Conservation (phyloP, 2,888 invertebrate genomes). For the Metellina segmentata region DNA sequence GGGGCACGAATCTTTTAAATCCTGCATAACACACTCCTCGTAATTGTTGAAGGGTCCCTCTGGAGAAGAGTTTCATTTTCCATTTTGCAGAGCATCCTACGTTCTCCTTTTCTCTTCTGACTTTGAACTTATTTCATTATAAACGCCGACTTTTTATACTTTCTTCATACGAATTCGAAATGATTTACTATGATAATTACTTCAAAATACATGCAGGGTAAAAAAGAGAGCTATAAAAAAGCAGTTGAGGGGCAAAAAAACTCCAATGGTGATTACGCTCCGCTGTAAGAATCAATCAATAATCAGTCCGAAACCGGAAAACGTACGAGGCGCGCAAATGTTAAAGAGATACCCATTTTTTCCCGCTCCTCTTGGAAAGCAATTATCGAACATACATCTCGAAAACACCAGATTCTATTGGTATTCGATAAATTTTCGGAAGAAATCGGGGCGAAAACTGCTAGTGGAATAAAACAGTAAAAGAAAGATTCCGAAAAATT, state of each 20-base stretch:
- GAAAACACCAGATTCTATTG: constrained; percentile 59
- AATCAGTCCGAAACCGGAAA: not conserved
- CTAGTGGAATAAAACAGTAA: constrained; percentile 3
- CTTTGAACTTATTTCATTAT: not conserved
- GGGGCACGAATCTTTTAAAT: too few relatives aligned
- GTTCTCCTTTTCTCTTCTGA: not conserved
- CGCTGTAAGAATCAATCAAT: constrained; percentile 42
- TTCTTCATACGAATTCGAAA: not conserved
- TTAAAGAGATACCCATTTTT: constrained; percentile 23
- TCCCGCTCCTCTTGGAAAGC: constrained; percentile 26
- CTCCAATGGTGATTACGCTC: constrained; percentile 33
- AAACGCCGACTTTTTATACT: not conserved
- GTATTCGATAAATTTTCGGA: constrained; percentile 61
- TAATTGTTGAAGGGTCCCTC: too few relatives aligned
- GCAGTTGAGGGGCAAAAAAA: not conserved
- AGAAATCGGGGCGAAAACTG: constrained; percentile 23
- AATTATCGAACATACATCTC: constrained; percentile 58
- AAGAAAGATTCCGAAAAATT: constrained; percentile 23
- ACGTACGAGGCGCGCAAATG: constrained; percentile 12
- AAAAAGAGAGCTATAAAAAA: not conserved
- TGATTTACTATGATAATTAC: constrained; percentile 41
- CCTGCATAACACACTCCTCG: too few relatives aligned
- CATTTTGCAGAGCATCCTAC: too few relatives aligned
- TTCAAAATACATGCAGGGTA: not conserved
- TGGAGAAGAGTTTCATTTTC: too few relatives aligned